Base-by-base conservation (phyloP, 2,888 invertebrate genomes). In the Anarsia innoxiella region DNA sequence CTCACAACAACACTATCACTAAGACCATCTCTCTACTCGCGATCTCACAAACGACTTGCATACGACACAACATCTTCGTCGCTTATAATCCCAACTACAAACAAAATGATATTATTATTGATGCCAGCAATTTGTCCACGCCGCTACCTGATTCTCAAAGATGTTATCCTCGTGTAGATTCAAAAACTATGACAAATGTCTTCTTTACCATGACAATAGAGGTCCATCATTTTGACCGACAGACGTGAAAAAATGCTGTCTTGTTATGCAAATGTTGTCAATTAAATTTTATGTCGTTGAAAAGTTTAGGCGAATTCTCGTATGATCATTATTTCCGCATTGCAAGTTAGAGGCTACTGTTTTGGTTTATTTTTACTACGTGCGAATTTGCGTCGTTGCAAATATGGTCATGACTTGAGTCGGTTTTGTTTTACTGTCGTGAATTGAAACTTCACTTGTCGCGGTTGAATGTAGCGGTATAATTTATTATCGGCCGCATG, bases 141-240 rank as follows among this genome's bases (percentile, higher is more conserved):
- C 54, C n/a, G n/a, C 37, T 52, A 51, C 41, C 48, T 51, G 41
- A 54, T 53, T 51, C 56, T 51, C 44, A 53, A 53, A 56, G 50
- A 49, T 48, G 51, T 35, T 33, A 34, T 15, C 23, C 27, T n/a
- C 6, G 2, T 51, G 44, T 54, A 47, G 48, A 55, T 53, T 60
- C 62, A 64, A 62, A 65, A 57, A 53, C 55, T 58, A 56, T 70
- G 67, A 71, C 66, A 59, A 70, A 71, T 69, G 49, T 52, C 59
- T 59, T 58, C 56, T 75, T n/a, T 75, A 64, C 43, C 73, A 74
- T 78, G 44, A 78, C 72, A 78, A 79, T 68, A 49, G 50, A 41
- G 49, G 59, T 54, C 59, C 51, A 59, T 56, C 60, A 56, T 63
- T 62, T 23, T 59, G 64, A 50, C 60, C 56, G 61, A 59, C 62